Evolutionary conservation across 2,888 invertebrate species (phyloP).

Genomic region (Lithodes maja): DNA sequence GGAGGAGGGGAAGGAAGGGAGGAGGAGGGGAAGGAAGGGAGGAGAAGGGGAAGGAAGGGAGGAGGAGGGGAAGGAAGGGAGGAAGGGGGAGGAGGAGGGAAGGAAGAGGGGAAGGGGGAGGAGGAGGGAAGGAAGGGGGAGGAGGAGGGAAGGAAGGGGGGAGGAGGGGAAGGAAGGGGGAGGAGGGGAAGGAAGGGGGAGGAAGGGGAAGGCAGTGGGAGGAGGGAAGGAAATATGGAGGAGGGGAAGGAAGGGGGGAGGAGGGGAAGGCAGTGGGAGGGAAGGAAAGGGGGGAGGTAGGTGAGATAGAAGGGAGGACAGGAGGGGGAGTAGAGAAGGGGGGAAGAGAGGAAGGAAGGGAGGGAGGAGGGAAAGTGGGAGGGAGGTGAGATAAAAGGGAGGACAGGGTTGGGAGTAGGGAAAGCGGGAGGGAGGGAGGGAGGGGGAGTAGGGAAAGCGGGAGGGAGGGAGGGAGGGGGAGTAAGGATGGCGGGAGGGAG

Average conservation of each 20-base stretch:
- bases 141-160: neutral
- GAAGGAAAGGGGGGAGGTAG: no score
- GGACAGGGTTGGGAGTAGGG: no score
- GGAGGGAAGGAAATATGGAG: neutral
- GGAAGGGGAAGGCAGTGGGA: neutral
- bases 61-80: neutral
- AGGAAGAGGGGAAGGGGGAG: neutral
- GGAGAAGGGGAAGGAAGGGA: neutral
- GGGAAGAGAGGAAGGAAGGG: neutral
- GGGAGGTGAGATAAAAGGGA: no score
- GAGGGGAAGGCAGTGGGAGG: neutral
- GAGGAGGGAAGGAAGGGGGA: no score
- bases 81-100: neutral
- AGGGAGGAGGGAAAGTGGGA: neutral
- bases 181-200: neutral
- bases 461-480: neutral
- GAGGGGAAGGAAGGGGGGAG: neutral
- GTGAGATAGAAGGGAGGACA: neutral
- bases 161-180: neutral
- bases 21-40: neutral
- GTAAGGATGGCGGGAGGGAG: neutral
- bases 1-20: neutral
- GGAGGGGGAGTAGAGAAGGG: no score
- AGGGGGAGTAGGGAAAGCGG: neutral
- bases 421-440: neutral